These are phyloP conservation scores for Mormyrops boulengeri DNA, from an alignment of 2,797 vertebrate species.

Conservation along the genomic window DNA sequence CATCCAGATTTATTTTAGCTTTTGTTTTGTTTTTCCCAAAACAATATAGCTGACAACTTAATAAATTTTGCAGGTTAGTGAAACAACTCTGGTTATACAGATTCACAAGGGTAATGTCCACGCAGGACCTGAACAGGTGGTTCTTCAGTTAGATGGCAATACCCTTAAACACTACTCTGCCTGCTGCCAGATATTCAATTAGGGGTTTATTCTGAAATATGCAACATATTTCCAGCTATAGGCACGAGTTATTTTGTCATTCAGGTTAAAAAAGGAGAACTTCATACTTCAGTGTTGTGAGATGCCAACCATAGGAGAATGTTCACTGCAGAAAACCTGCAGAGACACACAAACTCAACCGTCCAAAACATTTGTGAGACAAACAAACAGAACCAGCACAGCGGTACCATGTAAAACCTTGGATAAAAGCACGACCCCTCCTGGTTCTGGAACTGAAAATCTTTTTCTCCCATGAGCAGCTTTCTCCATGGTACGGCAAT, in stretches of 20 bases:
- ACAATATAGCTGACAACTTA: not conserved
- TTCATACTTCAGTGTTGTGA: not conserved
- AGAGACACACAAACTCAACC: not conserved
- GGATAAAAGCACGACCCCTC: not conserved
- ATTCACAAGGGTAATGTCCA: not conserved
- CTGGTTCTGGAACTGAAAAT: not conserved
- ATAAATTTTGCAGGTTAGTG: not conserved
- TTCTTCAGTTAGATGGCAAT: not conserved
- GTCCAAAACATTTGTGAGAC: not conserved
- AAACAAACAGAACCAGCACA: constrained; percentile 1
- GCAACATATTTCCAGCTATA: not conserved
- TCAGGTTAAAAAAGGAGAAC: not conserved
- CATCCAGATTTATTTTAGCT: not conserved
- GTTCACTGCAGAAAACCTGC: not conserved
- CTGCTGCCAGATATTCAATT: not conserved
- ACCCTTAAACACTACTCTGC: not conserved
- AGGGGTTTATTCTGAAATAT: not conserved
- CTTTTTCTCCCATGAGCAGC: not conserved
- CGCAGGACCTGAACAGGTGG: not conserved
- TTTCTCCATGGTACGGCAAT: not conserved
- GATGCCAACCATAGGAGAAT: not conserved
- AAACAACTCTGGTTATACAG: not conserved
- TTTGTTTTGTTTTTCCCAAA: not conserved
- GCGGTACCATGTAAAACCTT: not conserved
- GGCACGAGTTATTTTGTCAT: not conserved